A percentile compares a stretch with the other conserved stretches of the same genome.
These are phyloP conservation scores for Latrodectus geometricus DNA, from an alignment of 1,140 invertebrate genomes.

Conservation along the genomic window DNA sequence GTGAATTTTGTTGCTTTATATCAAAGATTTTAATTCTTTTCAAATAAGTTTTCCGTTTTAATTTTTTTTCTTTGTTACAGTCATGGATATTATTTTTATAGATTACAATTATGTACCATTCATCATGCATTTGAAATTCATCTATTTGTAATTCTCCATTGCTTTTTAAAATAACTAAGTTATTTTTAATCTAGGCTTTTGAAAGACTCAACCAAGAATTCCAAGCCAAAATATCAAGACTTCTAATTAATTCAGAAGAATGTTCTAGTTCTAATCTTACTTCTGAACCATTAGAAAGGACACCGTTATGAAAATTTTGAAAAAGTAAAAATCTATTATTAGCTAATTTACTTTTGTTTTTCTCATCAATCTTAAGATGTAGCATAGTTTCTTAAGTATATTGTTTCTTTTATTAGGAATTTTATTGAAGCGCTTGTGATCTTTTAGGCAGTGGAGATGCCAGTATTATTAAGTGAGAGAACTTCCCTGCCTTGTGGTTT, in stretches of 20 bases:
- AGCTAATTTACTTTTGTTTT: background rate
- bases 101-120: no score
- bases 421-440: background rate
- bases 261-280: background rate
- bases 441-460: slow-evolving; percentile 34
- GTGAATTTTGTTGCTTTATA: no score
- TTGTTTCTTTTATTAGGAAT: background rate
- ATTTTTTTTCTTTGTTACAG: no score
- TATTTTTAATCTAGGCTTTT: slow-evolving; percentile 26
- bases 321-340: background rate
- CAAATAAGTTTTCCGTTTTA: no score
- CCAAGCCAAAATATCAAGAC: slow-evolving; percentile 24
- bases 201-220: slow-evolving; percentile 48
- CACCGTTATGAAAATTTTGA: slow-evolving; percentile 41
- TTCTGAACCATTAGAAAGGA: slow-evolving; percentile 33
- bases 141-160: background rate
- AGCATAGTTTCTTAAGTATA: background rate
- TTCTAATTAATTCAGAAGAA: background rate
- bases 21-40: no score
- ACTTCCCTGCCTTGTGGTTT: slow-evolving; percentile 50
- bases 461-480: slow-evolving; percentile 28
- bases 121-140: no score
- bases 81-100: no score
- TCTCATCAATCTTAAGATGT: background rate
- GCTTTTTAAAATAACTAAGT: background rate